Evolutionary conservation across 2,888 invertebrate genomes (phyloP).

Genomic region (Esperia sulphurella): DNA sequence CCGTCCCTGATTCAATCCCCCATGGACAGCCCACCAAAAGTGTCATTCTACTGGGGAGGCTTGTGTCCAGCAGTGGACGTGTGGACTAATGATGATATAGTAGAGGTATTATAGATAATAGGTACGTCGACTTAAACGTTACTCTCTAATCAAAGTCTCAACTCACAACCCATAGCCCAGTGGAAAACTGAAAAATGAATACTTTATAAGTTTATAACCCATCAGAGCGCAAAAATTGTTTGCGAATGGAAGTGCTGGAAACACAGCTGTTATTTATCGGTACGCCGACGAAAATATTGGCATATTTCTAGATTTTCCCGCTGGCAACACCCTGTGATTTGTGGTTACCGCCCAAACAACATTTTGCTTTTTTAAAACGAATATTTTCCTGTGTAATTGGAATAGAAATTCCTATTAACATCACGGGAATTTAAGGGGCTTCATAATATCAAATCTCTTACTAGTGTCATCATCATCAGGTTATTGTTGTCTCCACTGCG

Average conservation of each 20-base stretch:
- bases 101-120: too few species aligned
- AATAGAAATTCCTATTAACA: background rate
- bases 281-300: conserved; percentile 26
- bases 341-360: conserved; percentile 21
- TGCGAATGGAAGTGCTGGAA: conserved; percentile 24
- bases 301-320: conserved; percentile 28
- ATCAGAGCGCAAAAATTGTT: conserved; percentile 24
- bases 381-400: background rate
- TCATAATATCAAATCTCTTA: too few species aligned
- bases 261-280: conserved; percentile 31
- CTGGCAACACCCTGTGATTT: conserved; percentile 34
- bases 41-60: too few species aligned
- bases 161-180: background rate
- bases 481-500: too few species aligned
- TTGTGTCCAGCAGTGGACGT: too few species aligned
- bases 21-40: too few species aligned
- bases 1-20: too few species aligned
- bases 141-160: too few species aligned
- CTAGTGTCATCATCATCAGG: too few species aligned
- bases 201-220: conserved; percentile 22
- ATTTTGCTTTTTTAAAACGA: background rate
- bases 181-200: conserved; percentile 21
- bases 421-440: too few species aligned
- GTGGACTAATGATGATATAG: too few species aligned
- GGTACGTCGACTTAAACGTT: too few species aligned